Base-by-base conservation (phyloP, 2,113 vertebrate genomes). In the Ranitomeya imitator region DNA sequence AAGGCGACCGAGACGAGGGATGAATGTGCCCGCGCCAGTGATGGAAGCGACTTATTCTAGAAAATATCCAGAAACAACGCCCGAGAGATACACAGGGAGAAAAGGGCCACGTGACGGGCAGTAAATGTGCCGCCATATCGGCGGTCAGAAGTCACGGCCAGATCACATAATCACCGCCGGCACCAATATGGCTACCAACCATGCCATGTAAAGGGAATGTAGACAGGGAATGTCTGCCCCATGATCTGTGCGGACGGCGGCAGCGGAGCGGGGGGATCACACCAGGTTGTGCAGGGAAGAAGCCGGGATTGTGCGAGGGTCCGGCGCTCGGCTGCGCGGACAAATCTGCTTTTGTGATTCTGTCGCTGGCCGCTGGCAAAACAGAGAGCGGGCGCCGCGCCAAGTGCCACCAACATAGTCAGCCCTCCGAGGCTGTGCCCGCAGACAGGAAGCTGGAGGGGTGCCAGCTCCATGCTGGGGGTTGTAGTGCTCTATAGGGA, bases 341-440 rank as follows among this genome's bases (percentile, higher is more conserved):
- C 31, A 85, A 37, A 74, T 85, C 65, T 31, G 83, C 21, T 74
- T 13, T 74, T 54, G 67, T 73, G 14, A 74, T 31, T 13, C 83
- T 21, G 23, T 74, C 60, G 13, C 54, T 6, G 54, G 59, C 26
- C 26, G 26, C 26, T 57, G 77, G 21, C 52, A 79, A 79, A 79
- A 52, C 54, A 57, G 52, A 79, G 8, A 26, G 2, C 21, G n/a
- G 23, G 78, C 57, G 11, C 19, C n/a, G n/a, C 14, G 78, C 78
- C 55, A 79, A 79, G 23, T 57, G 11, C 16, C 26, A 59, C 52
- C 23, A 55, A 59, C 54, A 79, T 2, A 57, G 54, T 3, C 7
- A 23, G 16, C 0, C 21, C 16, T 79, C 54, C 26, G 26, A 31
- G 26, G 26, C 26, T 31, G 26, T 31, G 26, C 26, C 26, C 37